Conservation (phyloP, 2,888 invertebrate genomes). For the Sturmia bella region DNA sequence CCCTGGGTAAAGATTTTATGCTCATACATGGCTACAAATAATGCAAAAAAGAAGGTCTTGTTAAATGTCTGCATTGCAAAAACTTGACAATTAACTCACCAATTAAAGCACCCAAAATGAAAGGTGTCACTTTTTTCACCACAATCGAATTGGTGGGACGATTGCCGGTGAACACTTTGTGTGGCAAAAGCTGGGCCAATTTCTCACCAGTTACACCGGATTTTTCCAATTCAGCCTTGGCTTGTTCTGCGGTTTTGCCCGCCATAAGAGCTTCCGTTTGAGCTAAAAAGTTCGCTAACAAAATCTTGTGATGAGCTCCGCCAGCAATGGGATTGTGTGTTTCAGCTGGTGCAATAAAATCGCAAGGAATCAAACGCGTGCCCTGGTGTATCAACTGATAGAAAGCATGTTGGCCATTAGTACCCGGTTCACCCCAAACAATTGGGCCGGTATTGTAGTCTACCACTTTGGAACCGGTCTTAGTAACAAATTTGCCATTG, state of each 20-base stretch:
- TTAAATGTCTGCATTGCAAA: not conserved
- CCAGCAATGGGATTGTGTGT: constrained; percentile 93
- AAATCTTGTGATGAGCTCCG: constrained; percentile 95
- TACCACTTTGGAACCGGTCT: constrained; percentile 84
- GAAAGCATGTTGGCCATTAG: constrained; percentile 99
- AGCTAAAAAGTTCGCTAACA: constrained; percentile 98
- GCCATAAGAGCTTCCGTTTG: constrained; percentile 99
- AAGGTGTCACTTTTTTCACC: constrained; percentile 94
- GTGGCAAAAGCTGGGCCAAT: constrained; percentile 91
- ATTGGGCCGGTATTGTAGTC: constrained; percentile 81
- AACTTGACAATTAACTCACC: constrained; percentile 83
- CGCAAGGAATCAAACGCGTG: constrained; percentile 93
- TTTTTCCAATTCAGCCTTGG: constrained; percentile 90
- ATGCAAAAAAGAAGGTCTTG: constrained; percentile 8
- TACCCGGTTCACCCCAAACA: constrained; percentile 95
- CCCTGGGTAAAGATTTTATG: constrained; percentile 99
- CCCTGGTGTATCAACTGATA: constrained; percentile 98
- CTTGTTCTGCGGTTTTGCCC: constrained; percentile 84
- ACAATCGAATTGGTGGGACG: constrained; percentile 98
- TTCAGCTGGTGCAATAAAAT: constrained; percentile 96
- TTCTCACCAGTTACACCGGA: constrained; percentile 89
- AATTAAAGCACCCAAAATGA: constrained; percentile 95
- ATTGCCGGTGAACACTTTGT: constrained; percentile 98
- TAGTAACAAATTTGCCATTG: constrained; percentile 96
- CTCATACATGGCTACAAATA: constrained; percentile 92